Base-by-base conservation (phyloP, 2,888 invertebrate genomes). In the Oxyscelio sp. region DNA sequence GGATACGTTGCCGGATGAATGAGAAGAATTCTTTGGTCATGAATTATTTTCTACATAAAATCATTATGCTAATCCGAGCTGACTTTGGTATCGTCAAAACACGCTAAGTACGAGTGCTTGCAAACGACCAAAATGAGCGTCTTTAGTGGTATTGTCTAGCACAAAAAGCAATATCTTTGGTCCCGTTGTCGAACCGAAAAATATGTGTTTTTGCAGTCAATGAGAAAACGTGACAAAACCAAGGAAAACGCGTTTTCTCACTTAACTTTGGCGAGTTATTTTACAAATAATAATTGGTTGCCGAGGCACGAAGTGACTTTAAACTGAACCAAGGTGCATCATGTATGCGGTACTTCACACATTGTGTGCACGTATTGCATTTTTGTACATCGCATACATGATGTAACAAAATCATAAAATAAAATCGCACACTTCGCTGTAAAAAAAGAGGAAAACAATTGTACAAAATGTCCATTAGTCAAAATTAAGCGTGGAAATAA, bases 1-100 rank as follows among this genome's bases (percentile, higher is more conserved):
- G 89, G 73, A 89, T 89, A 85, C 89, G 74, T 87, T 87, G 89
- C 89, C 86, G 75, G 65, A 85, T 71, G 78, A 75, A 80, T 75
- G 77, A 85, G 38, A 84, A 78, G 50, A 68, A 58, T 19, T 54
- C 38, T 59, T 61, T 34, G 50, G 19, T 82, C 27, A 82, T 75
- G 75, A 75, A 54, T 61, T 73, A 58, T n/a, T n/a, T 58, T 65
- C 58, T 59, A 71, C 58, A 21, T 50, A 65, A 77, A 68, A 50
- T 21, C 6, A 5, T 34, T 2, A 40, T 58, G 50, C 24, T 58
- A 31, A 58, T 82, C 71, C 65, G 50, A 38, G 38, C 19, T 34
- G 15, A 15, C 4, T 13, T 43, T 43, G n/a, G n/a, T n/a, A n/a
- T n/a, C n/a, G n/a, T n/a, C n/a, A n/a, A n/a, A n/a, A n/a, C 13